These are phyloP conservation scores for Paragorgia papillata DNA, from an alignment of 92 coral and sea anemone genomes.

Conservation along the genomic window DNA sequence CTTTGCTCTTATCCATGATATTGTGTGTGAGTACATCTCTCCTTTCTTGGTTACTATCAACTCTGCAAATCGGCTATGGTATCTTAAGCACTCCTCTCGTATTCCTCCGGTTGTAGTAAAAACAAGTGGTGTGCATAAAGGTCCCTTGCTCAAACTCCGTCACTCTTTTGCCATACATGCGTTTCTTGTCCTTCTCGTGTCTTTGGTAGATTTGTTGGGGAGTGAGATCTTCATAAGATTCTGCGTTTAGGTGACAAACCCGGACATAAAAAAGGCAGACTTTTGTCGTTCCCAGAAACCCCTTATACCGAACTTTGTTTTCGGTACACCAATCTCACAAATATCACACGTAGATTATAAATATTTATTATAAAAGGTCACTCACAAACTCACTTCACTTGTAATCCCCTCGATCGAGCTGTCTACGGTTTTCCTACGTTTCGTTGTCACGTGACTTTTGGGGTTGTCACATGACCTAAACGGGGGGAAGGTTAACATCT, in stretches of 20 bases:
- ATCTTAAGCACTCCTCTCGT: conserved; percentile 5
- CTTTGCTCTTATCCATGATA: conserved; percentile 33
- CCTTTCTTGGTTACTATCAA: conserved; percentile 5
- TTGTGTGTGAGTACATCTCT: conserved; percentile 11
- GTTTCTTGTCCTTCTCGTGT: conserved; percentile 28
- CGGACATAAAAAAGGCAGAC: not conserved
- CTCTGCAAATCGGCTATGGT: conserved; percentile 16
- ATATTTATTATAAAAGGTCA: too few species aligned
- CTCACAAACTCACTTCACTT: too few species aligned
- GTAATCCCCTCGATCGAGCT: too few species aligned
- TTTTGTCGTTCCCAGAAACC: conserved; percentile 13
- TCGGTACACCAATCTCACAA: not conserved
- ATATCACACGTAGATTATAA: too few species aligned
- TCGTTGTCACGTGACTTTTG: too few species aligned
- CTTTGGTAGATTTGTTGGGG: conserved; percentile 17
- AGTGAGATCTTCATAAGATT: conserved; percentile 10
- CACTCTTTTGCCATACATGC: conserved; percentile 1
- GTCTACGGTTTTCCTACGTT: too few species aligned
- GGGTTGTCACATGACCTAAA: too few species aligned
- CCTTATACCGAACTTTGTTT: too few species aligned
- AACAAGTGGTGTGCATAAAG: conserved; percentile 3
- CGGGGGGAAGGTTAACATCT: too few species aligned
- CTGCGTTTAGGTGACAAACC: conserved; percentile 22
- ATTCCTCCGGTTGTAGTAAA: conserved; percentile 22
- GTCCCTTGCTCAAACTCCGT: conserved; percentile 25